Conservation (phyloP, 2,113 vertebrate species). For the Gobius niger region DNA sequence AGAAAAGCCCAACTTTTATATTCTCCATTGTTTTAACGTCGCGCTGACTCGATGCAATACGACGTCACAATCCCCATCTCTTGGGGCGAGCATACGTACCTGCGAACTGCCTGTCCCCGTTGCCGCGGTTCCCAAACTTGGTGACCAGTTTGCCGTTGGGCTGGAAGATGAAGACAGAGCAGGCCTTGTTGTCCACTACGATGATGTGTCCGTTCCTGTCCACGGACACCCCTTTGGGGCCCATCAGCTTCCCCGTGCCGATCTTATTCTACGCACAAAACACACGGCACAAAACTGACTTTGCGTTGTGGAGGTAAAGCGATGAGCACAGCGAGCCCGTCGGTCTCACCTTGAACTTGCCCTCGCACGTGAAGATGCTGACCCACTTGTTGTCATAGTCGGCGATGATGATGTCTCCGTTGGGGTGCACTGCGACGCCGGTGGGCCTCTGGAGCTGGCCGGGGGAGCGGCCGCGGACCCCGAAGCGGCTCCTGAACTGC, state of each 20-base stretch:
- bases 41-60: too few relatives aligned
- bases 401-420: conserved; percentile 94
- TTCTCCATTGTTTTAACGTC: too few relatives aligned
- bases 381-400: conserved; percentile 99
- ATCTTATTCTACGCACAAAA: conserved; percentile 83
- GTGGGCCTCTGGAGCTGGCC: conserved; percentile 95
- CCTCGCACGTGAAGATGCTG: conserved; percentile 96
- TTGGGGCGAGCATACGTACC: conserved; percentile 78
- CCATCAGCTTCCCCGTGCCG: conserved; percentile 96
- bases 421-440: conserved; percentile 92
- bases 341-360: conserved; percentile 91
- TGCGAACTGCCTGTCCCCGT: conserved; percentile 98
- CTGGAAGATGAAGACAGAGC: conserved; percentile 97
- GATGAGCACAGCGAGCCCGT: background rate
- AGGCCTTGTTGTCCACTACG: conserved; percentile 97
- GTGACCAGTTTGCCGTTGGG: conserved; percentile 94
- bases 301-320: background rate
- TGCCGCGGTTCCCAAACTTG: conserved; percentile 95
- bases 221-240: conserved; percentile 95
- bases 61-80: too few relatives aligned
- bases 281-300: background rate
- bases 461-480: conserved; percentile 89
- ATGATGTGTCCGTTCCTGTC: conserved; percentile 96
- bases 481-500: conserved; percentile 93
- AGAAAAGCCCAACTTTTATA: conserved; percentile 45